Conservation (phyloP, 2,797 vertebrate species). For the Arnoldichthys spilopterus region DNA sequence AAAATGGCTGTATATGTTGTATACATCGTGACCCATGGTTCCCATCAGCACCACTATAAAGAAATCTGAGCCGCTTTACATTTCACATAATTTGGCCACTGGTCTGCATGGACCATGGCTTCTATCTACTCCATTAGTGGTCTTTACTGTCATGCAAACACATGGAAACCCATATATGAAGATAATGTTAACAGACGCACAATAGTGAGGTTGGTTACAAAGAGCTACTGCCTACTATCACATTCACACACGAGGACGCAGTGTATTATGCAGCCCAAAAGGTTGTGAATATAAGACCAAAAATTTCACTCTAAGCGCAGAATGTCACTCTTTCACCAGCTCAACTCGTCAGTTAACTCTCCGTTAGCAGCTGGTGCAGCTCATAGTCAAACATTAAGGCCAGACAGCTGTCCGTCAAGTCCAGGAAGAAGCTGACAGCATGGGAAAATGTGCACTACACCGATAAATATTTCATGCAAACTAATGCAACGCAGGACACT, state of each 20-base stretch:
- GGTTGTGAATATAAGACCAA: constrained; percentile 69
- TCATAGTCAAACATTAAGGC: constrained; percentile 72
- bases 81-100: too few species aligned
- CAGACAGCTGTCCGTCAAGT: constrained; percentile 81
- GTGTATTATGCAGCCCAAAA: constrained; percentile 66
- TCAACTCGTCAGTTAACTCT: constrained; percentile 69
- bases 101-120: not conserved
- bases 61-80: too few species aligned
- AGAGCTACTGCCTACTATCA: constrained; percentile 57
- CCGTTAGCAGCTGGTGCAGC: constrained; percentile 59
- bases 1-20: too few species aligned
- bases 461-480: constrained; percentile 87
- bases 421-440: constrained; percentile 73
- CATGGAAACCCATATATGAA: not conserved
- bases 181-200: constrained; percentile 33
- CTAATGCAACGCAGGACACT: constrained; percentile 82
- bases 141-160: constrained; percentile 8
- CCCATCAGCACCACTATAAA: too few species aligned
- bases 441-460: constrained; percentile 82
- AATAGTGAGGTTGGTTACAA: constrained; percentile 60
- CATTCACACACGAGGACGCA: constrained; percentile 62
- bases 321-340: constrained; percentile 65
- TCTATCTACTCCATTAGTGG: constrained; percentile 6
- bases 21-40: too few species aligned
- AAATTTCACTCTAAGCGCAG: constrained; percentile 71